phyloP scores from a whole-genome alignment of 2,113 vertebrate genomes.

The Chaenocephalus aceratus region DNA sequence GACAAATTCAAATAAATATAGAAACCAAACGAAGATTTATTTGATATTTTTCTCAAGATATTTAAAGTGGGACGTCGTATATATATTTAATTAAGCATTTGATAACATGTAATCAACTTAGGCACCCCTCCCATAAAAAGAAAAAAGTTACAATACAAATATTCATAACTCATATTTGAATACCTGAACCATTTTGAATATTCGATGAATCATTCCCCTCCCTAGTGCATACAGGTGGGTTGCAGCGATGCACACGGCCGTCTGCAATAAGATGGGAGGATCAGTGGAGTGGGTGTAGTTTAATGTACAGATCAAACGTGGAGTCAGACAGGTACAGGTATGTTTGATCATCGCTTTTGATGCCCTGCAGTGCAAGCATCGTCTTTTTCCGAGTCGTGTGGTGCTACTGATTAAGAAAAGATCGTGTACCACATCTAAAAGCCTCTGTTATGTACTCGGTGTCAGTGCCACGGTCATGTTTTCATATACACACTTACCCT shows the following conservation, averaged over 20 bases:
- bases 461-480: not conserved
- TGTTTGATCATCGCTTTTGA: not conserved
- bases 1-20: no score
- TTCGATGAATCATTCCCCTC: no score
- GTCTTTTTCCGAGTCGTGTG: not conserved
- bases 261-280: not conserved
- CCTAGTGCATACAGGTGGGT: not conserved
- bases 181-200: no score
- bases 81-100: no score
- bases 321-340: slow-evolving; percentile 30
- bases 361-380: not conserved
- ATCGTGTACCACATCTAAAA: no score
- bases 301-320: not conserved
- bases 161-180: no score
- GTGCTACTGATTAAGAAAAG: not conserved
- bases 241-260: not conserved
- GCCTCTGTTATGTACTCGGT: not conserved
- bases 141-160: no score
- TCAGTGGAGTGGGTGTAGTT: not conserved
- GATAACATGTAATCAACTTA: no score
- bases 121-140: no score
- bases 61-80: no score
- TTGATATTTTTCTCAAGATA: no score
- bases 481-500: not conserved
- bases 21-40: no score